Percentiles rank a stretch among this genome's conserved stretches.
phyloP scores from a whole-genome alignment of 2,888 invertebrate genomes.

The Parochlus steinenii region DNA sequence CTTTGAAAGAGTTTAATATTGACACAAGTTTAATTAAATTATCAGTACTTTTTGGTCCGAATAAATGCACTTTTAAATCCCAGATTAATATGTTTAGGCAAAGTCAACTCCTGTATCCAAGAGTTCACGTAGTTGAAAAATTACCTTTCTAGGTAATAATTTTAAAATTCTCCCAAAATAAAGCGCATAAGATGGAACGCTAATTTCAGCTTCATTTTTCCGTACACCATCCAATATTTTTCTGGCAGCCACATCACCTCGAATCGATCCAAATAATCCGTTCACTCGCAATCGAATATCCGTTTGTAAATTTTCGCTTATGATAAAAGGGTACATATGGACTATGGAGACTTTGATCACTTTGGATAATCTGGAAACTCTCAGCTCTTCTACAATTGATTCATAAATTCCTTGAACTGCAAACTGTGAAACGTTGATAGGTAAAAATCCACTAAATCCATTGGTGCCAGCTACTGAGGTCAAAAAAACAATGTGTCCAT shows the following conservation, averaged over 20 bases:
- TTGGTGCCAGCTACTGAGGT: conserved; percentile 46
- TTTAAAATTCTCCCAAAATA: conserved; percentile 40
- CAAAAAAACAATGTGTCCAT: conserved; percentile 42
- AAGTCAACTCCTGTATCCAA: conserved; percentile 48
- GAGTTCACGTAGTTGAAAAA: conserved; percentile 40
- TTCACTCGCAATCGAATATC: conserved; percentile 43
- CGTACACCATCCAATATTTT: conserved; percentile 43
- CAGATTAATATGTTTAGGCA: too few relatives aligned
- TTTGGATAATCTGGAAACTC: conserved; percentile 34
- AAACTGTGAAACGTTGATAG: conserved; percentile 45
- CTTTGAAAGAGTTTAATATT: too few relatives aligned
- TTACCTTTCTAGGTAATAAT: conserved; percentile 41
- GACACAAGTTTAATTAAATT: too few relatives aligned
- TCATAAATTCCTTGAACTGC: conserved; percentile 48
- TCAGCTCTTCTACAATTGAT: conserved; percentile 41
- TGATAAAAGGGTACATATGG: conserved; percentile 46
- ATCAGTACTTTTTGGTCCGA: too few relatives aligned
- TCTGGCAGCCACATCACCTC: conserved; percentile 38
- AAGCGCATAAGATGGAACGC: conserved; percentile 42
- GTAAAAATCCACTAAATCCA: conserved; percentile 39
- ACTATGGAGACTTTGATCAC: conserved; percentile 41
- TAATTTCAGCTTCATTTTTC: conserved; percentile 42
- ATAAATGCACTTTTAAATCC: too few relatives aligned
- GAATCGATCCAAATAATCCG: conserved; percentile 45
- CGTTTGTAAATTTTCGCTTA: conserved; percentile 34